Evolutionary conservation across 2,888 invertebrate genomes (phyloP), one percentile per base, ranked within the genome.

Genomic region (Catocala sponsa): DNA sequence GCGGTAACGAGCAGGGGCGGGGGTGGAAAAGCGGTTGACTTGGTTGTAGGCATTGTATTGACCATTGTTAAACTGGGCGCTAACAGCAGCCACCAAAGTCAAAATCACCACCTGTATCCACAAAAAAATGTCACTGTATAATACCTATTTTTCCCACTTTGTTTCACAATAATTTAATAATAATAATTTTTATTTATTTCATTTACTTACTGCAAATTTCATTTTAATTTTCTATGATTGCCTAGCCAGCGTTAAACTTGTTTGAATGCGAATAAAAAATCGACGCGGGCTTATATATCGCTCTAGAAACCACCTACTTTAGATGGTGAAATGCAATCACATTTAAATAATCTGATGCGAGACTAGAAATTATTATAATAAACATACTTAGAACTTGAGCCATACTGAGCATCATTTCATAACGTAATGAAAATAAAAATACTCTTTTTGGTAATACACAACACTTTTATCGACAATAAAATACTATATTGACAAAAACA

Each of bases 251-350:
- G 88, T 70, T 90, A 89, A 86, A 90, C 92, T 92, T 92, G 87
- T 89, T 92, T 77, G 91, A 92, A 88, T 93, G 93, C 80, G 79
- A 83, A 72, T 84, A 82, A 90, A 92, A 91, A 91, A 81, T 87
- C 84, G 77, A 88, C 86, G 88, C 89, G 78, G 79, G 88, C 91
- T 90, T 92, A 85, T 93, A 92, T 92, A 92, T 90, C 73, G 69
- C 76, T 80, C 82, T 78, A 79, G 81, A 88, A 87, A 81, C 4
- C 92, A 90, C 91, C 91, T 89, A 92, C 91, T 89, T 84, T 77
- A 77, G 78, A 72, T 81, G 77, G 68, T 70, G 79, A 89, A 86
- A 80, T 92, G 89, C 88, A 91, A 90, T 91, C 86, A 85, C 79
- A 92, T 91, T 91, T 89, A 86, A 91, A 91, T 91, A 89, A 88